These are phyloP conservation scores for Oryzias sinensis DNA, from an alignment of 2,797 vertebrate species.

Conservation along the genomic window DNA sequence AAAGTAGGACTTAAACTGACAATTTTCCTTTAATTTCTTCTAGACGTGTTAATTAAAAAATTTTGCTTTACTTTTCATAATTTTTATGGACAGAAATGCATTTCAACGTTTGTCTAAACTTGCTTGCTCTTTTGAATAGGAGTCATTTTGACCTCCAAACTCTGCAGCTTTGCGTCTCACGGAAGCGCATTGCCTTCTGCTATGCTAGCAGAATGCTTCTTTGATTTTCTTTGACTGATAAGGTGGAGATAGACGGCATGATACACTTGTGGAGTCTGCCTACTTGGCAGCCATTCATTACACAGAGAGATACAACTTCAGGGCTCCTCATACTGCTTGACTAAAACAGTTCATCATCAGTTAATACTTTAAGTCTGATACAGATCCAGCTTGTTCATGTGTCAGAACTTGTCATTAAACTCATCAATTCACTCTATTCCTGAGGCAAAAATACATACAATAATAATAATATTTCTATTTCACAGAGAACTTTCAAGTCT, in stretches of 20 bases:
- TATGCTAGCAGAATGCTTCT: constrained; percentile 16
- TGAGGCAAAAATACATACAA: too few relatives aligned
- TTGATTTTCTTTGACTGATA: constrained; percentile 16
- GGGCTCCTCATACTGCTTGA: constrained; percentile 16
- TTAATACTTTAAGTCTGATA: constrained; percentile 36
- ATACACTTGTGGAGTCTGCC: constrained; percentile 19
- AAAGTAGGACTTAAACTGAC: too few relatives aligned
- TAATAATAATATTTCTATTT: too few relatives aligned
- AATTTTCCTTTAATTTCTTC: too few relatives aligned
- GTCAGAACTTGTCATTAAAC: constrained; percentile 6
- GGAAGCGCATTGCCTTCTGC: constrained; percentile 15
- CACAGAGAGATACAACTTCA: constrained; percentile 20
- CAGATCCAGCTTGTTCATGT: constrained; percentile 16
- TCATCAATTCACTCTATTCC: neutral
- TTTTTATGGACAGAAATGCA: neutral
- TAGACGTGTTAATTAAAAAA: too few relatives aligned
- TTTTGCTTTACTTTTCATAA: too few relatives aligned
- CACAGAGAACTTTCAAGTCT: too few relatives aligned
- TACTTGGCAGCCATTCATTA: constrained; percentile 21
- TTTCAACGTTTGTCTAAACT: neutral
- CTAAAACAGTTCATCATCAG: constrained; percentile 39
- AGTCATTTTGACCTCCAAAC: constrained; percentile 23
- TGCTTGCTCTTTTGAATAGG: constrained; percentile 1
- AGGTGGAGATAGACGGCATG: constrained; percentile 21
- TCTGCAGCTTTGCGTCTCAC: constrained; percentile 16